Conservation (phyloP, 2,797 vertebrate genomes). For the Liasis olivaceus region DNA sequence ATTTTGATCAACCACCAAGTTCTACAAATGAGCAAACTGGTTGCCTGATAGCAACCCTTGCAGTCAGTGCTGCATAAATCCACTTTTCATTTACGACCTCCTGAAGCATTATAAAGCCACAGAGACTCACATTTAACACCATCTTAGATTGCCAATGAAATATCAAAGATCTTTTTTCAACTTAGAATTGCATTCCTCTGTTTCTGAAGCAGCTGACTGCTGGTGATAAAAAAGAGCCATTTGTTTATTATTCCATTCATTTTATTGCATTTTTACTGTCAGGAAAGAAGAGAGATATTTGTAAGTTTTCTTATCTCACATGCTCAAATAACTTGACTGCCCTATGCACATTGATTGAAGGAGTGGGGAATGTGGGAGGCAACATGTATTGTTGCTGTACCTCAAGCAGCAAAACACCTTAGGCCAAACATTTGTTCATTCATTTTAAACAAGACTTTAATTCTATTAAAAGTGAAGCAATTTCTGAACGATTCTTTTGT, state of each 20-base stretch:
- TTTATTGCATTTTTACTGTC: background rate
- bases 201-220: background rate
- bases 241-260: background rate
- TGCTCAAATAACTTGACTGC: background rate
- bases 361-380: background rate
- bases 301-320: background rate
- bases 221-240: background rate
- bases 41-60: background rate
- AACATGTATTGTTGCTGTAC: background rate
- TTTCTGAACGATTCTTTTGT: background rate
- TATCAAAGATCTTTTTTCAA: background rate
- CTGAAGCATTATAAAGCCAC: background rate
- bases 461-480: too few relatives aligned
- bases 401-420: background rate
- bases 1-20: slow-evolving; percentile 3
- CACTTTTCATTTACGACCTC: background rate
- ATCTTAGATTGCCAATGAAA: fast-evolving
- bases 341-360: background rate
- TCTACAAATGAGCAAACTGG: slow-evolving; percentile 1
- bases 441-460: background rate
- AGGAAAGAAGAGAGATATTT: background rate
- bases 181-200: background rate
- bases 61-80: background rate
- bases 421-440: background rate
- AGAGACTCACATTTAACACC: background rate